Evolutionary conservation across 2,888 invertebrate genomes (phyloP), one percentile per base, ranked within the genome.

Genomic region (Bedellia somnulentella): DNA sequence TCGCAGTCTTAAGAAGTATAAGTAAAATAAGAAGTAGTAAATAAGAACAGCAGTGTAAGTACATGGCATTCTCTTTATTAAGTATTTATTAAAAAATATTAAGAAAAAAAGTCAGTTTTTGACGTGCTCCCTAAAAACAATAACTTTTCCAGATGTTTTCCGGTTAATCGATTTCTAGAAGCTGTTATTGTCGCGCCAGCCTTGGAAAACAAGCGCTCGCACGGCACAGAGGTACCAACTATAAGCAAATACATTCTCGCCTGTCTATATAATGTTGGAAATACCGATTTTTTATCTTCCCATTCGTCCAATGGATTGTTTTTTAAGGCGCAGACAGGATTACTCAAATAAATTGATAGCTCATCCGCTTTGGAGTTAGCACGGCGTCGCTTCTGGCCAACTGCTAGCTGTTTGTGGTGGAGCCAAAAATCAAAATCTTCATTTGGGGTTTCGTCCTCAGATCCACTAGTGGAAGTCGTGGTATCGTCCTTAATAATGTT

Each of bases 251-350:
- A 31, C 4, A 27, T 26, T 26, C 31, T 10, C 21, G 31, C 31
- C 57, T 57, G 38, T 33, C 26, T 36, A 21, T 35, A 36, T 14
- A 29, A 24, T 5, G 10, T 14, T 25, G 29, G 23, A 15, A 35
- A 35, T n/a, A 29, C 23, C 3, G 14, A 14, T 27, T 30, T 35
- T 33, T 27, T 26, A 27, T 29, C 33, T 24, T 35, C 30, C 35
- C 27, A 30, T 35, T 35, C 30, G 11, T 33, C 30, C 13, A 35
- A 16, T 27, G 35, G 26, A 17, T 33, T 33, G 18, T 14, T 9
- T 15, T 35, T 35, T 35, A 35, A 35, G 6, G 32, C 15, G 30
- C 27, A 34, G 26, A 34, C 31, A 26, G 34, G 30, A 26, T 18
- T 26, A 34, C 21, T 10, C 31, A 34, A 34, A 34, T 34, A 34